Evolutionary conservation across 2,113 vertebrate genomes (phyloP).

Genomic region (Leiothrix lutea): DNA sequence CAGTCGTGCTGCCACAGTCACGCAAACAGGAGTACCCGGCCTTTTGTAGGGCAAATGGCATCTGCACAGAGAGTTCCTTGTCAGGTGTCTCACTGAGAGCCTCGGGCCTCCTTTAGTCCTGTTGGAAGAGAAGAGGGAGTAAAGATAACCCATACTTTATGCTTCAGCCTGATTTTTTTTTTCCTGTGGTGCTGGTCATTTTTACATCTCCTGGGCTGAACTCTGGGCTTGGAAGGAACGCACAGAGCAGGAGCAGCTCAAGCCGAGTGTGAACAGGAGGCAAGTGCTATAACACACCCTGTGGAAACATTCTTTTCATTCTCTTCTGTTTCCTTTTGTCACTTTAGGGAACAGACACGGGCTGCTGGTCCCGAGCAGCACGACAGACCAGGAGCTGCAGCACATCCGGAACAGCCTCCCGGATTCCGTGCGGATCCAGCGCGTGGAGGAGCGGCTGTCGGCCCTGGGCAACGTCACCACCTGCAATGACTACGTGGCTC

Average conservation of each 20-base stretch:
- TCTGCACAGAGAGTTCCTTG: fast-evolving
- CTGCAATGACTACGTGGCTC: slow-evolving; percentile 96
- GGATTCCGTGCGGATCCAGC: slow-evolving; percentile 84
- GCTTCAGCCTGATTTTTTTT: neutral
- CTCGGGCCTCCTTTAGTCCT: neutral
- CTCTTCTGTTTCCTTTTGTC: neutral
- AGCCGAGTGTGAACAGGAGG: fast-evolving
- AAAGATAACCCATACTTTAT: fast-evolving
- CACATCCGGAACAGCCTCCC: slow-evolving; percentile 92
- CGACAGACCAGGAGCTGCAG: slow-evolving; percentile 96
- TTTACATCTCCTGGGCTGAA: neutral
- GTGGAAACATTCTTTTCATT: neutral
- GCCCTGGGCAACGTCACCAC: slow-evolving; percentile 93
- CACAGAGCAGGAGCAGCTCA: neutral
- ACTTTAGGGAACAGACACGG: slow-evolving; percentile 90
- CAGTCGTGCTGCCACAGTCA: fast-evolving
- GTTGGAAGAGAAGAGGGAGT: neutral
- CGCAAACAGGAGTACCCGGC: fast-evolving
- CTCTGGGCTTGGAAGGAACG: neutral
- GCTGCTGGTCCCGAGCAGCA: slow-evolving; percentile 90
- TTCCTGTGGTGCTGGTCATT: neutral
- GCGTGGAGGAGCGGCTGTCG: slow-evolving; percentile 91
- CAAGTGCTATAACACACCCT: no score
- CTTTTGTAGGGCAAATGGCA: no score
- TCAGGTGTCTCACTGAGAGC: neutral